Evolutionary conservation across 1,140 invertebrate genomes (phyloP).

Genomic region (Agrilus planipennis): DNA sequence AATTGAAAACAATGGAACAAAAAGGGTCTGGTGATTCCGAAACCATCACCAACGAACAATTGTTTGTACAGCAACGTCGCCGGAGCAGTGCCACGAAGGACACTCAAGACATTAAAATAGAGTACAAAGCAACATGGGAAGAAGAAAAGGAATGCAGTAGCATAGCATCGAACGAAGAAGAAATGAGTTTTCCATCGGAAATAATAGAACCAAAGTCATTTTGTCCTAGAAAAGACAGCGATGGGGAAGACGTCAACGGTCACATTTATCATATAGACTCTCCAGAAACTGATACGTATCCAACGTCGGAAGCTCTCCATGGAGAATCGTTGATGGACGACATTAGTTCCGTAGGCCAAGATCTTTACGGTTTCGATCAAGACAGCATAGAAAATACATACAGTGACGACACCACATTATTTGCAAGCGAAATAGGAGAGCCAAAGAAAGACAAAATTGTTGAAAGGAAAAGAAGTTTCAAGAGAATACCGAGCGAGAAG

Average conservation of each 20-base stretch:
- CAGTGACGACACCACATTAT: constrained; percentile 51
- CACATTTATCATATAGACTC: constrained; percentile 68
- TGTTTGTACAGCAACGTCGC: too few species aligned
- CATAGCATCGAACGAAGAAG: constrained; percentile 52
- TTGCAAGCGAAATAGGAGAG: constrained; percentile 40
- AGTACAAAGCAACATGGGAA: too few species aligned
- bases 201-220: constrained; percentile 44
- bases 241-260: constrained; percentile 40
- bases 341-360: constrained; percentile 58
- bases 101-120: too few species aligned
- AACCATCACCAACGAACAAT: too few species aligned
- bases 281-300: constrained; percentile 62
- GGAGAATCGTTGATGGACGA: constrained; percentile 66
- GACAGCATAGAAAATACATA: constrained; percentile 47
- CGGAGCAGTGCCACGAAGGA: too few species aligned
- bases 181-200: constrained; percentile 52
- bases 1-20: too few species aligned
- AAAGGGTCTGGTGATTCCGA: too few species aligned
- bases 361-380: constrained; percentile 48
- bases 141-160: constrained; percentile 38
- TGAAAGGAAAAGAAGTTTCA: constrained; percentile 34
- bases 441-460: constrained; percentile 34
- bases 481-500: constrained; percentile 32
- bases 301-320: constrained; percentile 52
- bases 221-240: constrained; percentile 29